Conservation (phyloP, 2,113 vertebrate species). For the Ptilonorhynchus violaceus region DNA sequence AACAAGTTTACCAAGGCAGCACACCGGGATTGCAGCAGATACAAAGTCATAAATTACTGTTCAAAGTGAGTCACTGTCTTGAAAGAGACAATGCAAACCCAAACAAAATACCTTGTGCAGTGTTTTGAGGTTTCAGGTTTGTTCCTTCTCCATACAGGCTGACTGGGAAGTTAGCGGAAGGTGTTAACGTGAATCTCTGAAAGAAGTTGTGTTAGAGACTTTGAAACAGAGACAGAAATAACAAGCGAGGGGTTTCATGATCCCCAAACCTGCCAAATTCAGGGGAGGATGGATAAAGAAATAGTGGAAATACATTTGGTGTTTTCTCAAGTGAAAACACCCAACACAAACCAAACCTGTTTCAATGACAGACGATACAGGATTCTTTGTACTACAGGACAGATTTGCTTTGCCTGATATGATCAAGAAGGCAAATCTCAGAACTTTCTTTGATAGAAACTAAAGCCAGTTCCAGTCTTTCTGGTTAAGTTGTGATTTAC, state of each 20-base stretch:
- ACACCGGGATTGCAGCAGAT: neutral
- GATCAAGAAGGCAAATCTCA: neutral
- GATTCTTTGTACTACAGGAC: neutral
- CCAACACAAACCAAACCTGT: neutral
- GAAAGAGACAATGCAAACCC: neutral
- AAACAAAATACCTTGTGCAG: slow-evolving; percentile 45
- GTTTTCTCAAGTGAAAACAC: neutral
- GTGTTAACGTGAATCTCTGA: slow-evolving; percentile 81
- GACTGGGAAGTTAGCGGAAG: slow-evolving; percentile 66
- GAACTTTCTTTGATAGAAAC: neutral
- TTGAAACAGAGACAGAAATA: neutral
- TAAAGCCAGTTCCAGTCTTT: neutral
- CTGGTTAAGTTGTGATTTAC: neutral
- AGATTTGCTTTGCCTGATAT: neutral
- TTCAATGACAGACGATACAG: neutral
- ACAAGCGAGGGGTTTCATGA: neutral
- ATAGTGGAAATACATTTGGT: neutral
- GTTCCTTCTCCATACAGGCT: slow-evolving; percentile 32
- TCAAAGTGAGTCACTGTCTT: neutral
- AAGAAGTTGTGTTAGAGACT: neutral
- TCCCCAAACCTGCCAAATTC: neutral
- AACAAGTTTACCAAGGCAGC: neutral
- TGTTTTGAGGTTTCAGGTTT: neutral
- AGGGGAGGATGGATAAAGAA: neutral
- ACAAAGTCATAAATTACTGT: neutral